Conservation (phyloP, 2,113 vertebrate species). For the Hyaena hyaena region DNA sequence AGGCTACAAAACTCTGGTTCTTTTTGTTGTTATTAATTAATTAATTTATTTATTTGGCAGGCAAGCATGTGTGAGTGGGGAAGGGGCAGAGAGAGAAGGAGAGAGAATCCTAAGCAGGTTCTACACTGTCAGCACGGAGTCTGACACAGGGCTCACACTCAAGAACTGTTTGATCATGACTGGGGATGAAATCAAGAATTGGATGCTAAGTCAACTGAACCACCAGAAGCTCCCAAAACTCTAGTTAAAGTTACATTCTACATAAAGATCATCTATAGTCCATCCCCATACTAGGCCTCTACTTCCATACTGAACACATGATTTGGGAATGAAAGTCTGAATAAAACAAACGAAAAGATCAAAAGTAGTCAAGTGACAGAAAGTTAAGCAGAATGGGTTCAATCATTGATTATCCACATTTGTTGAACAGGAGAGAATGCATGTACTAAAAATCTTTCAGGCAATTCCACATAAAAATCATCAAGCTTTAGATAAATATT, state of each 20-base stretch:
- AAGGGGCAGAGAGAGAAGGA: no score
- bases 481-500: not conserved
- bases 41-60: no score
- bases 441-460: not conserved
- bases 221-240: not conserved
- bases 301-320: not conserved
- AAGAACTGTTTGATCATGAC: no score
- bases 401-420: not conserved
- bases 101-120: no score
- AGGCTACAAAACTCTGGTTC: not conserved
- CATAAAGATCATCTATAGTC: not conserved
- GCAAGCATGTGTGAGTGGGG: no score
- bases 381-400: not conserved
- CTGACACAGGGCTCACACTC: no score
- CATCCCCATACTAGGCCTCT: not conserved
- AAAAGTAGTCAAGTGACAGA: not conserved
- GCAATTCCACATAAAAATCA: not conserved
- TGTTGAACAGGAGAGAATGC: not conserved
- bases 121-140: no score
- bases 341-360: not conserved
- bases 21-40: not conserved
- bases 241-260: conserved; percentile 21
- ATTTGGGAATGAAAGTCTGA: not conserved
- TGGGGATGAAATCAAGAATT: no score
- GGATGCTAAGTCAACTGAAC: no score